Evolutionary conservation across 2,888 invertebrate genomes (phyloP).

Genomic region (Suillia variegata): DNA sequence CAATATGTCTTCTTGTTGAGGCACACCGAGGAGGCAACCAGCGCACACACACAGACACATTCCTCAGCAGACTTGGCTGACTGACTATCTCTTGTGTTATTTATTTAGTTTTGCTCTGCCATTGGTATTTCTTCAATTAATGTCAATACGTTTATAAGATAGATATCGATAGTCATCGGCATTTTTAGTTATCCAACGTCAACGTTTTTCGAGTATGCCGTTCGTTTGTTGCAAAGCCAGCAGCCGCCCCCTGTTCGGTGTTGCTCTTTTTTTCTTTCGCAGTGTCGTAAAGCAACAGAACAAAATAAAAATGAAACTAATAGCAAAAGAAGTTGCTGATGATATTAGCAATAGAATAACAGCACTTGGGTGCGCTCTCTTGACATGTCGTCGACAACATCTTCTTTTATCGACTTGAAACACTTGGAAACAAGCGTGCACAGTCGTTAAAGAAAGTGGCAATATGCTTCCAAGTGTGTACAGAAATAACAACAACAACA

Average conservation of each 20-base stretch:
- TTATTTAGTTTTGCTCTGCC: slow-evolving; percentile 52
- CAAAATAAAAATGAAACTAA: neutral
- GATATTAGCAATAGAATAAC: neutral
- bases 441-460: neutral
- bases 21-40: too few species aligned
- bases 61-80: slow-evolving; percentile 28
- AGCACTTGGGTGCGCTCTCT: too few species aligned
- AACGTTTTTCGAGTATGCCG: too few species aligned
- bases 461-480: neutral
- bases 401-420: neutral
- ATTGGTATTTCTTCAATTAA: slow-evolving; percentile 57
- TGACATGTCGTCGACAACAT: too few species aligned
- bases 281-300: neutral
- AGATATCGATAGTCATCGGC: slow-evolving; percentile 42
- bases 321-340: neutral
- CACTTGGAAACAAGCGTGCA: too few species aligned
- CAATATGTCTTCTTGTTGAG: slow-evolving; percentile 33
- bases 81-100: slow-evolving; percentile 48
- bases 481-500: neutral
- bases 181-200: neutral
- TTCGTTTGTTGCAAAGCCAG: too few species aligned
- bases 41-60: too few species aligned
- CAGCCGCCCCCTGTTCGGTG: too few species aligned
- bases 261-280: too few species aligned
- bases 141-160: slow-evolving; percentile 56